Evolutionary conservation across 2,888 invertebrate species (phyloP), one percentile per base, ranked within the genome.

Genomic region (Lasioglossum zephyrum): DNA sequence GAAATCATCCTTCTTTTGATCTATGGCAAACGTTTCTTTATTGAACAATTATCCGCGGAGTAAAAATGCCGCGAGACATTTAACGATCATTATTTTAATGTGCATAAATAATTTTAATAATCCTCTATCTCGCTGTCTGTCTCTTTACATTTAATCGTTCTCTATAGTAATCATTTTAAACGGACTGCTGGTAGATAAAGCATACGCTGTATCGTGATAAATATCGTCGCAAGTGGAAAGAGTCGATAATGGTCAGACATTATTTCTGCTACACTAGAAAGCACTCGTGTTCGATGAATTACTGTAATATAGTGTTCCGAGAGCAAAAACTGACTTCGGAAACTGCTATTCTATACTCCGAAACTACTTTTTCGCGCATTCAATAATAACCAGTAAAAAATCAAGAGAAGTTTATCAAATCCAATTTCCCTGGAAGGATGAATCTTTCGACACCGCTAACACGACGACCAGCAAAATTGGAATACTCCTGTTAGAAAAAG

Each of bases 1-100:
- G 74, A 70, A 74, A 70, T 78, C 69, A 79, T 87, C 72, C 60
- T 41, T 53, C 47, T 77, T 79, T 81, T 49, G n/a, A 0, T 22
- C 41, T 60, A 53, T 72, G 53, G 76, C 76, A 73, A 73, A 57
- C 53, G 69, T 81, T 49, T 74, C 80, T 84, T 90, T 90, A 88
- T 85, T 74, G 81, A 84, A 72, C 82, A 86, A 87, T 88, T 88
- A 86, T 81, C 63, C 66, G n/a, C 44, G 6, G 11, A 13, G 41
- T 70, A 41, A 70, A 70, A 70, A 13, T n/a, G 9, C 4, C 22
- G 22, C 11, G n/a, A 22, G 41, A 70, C 39, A n/a, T 70, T n/a
- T 26, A 41, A 5, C 41, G 41, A n/a, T 41, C 70, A 16, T 70
- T 41, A 70, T 1, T 63, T 31, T 31, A 31, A 31, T 36, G 31